These are phyloP conservation scores for Alcis repandata DNA, from an alignment of 2,888 invertebrate species.

Conservation along the genomic window DNA sequence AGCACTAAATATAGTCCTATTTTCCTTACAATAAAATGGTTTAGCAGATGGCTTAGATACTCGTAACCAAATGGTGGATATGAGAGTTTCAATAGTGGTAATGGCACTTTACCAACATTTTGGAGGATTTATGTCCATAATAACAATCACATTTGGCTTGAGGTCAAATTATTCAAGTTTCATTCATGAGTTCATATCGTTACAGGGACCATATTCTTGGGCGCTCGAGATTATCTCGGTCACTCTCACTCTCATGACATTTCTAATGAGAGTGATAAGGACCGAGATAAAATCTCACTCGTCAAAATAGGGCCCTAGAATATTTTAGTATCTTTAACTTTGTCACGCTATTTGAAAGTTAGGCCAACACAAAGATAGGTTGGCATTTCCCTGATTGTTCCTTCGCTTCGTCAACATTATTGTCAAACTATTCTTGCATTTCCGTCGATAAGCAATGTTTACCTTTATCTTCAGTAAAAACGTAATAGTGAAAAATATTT, in stretches of 20 bases:
- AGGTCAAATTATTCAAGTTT: conserved; percentile 4
- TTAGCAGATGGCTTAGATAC: neutral
- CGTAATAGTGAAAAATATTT: too few species aligned
- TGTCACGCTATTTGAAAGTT: neutral
- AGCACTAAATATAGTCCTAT: neutral
- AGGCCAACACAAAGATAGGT: neutral
- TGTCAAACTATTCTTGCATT: too few species aligned
- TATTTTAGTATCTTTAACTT: neutral
- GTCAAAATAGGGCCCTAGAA: too few species aligned
- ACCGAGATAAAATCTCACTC: too few species aligned
- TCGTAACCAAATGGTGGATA: neutral
- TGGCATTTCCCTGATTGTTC: neutral
- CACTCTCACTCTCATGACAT: too few species aligned
- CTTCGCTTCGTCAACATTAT: too few species aligned
- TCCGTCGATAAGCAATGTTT: too few species aligned
- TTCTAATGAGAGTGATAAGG: too few species aligned
- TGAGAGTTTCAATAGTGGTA: conserved; percentile 12
- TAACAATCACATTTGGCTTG: conserved; percentile 1
- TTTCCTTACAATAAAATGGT: neutral
- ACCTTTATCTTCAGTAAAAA: too few species aligned
- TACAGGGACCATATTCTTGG: too few species aligned
- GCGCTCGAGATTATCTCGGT: too few species aligned
- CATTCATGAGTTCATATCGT: neutral
- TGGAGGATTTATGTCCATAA: conserved; percentile 12
- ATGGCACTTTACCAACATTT: conserved; percentile 11